Base-by-base conservation (phyloP, 2,113 vertebrate genomes). In the Rhadina sibilatrix region DNA sequence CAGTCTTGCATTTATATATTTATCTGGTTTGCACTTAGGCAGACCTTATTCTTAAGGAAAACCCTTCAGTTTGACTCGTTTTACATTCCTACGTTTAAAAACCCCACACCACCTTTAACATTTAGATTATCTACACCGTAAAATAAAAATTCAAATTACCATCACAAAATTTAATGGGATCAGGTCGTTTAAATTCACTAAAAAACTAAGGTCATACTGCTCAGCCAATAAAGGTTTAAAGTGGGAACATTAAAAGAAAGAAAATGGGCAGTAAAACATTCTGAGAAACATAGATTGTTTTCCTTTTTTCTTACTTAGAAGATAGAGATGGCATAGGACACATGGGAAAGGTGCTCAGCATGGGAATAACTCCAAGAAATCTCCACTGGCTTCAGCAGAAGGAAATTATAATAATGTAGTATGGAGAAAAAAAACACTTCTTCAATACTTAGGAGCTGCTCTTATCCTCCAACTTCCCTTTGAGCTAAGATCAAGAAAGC, bases 141-240 rank as follows among this genome's bases (percentile, higher is more conserved):
- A 95, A 79, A 95, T 89, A 94, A 96, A 96, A 96, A 96, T 79
- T 89, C 77, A 95, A 91, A 92, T 92, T 91, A 84, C 82, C 68
- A 52, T 75, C 83, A 87, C 75, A 91, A 91, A 80, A 87, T 84
- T 83, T 96, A 95, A 96, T 90, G 69, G 66, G 88, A 95, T 89
- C 90, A 83, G 7, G 2, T 81, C 3, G 1, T 83, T 95, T 89
- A 87, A 96, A 94, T 49, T 84, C 84, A 47, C 54, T 65, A 57
- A 90, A 95, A 94, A 94, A 60, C 87, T 88, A 92, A 96, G 91
- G 76, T 87, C 94, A 83, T 37, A 61, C 27, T 5, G 5, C 65
- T 91, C 66, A 94, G 59, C 60, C 66, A 90, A 90, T 85, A 95
- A 90, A 94, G 35, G 38, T 89, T 96, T 94, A 94, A 93, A 92